Conservation (phyloP, 2,113 vertebrate species). For the Syngnathus floridae region DNA sequence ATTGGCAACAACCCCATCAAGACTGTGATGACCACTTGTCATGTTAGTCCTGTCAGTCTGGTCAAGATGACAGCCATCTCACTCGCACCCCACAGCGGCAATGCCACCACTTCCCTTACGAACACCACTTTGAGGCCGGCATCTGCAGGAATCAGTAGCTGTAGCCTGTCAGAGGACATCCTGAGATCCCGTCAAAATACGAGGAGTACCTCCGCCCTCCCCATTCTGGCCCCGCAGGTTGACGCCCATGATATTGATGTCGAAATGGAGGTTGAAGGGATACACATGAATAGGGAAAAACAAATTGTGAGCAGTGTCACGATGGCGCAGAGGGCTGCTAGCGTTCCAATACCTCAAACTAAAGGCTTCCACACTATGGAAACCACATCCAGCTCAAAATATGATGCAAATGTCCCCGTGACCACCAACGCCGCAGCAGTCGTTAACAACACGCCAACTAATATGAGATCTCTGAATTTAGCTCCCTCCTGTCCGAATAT, state of each 20-base stretch:
- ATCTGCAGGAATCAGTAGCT: conserved; percentile 65
- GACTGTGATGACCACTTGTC: conserved; percentile 86
- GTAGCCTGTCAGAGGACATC: conserved; percentile 68
- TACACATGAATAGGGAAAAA: conserved; percentile 72
- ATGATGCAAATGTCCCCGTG: conserved; percentile 58
- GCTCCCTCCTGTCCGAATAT: conserved; percentile 69
- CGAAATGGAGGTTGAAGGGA: conserved; percentile 82
- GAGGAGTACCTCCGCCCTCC: conserved; percentile 78
- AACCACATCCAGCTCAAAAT: conserved; percentile 69
- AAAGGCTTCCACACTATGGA: conserved; percentile 70
- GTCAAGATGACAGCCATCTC: conserved; percentile 96
- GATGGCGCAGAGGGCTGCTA: conserved; percentile 70
- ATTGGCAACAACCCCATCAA: conserved; percentile 91
- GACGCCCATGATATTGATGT: conserved; percentile 72
- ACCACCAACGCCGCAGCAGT: conserved; percentile 57
- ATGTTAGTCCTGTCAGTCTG: conserved; percentile 85
- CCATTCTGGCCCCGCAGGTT: conserved; percentile 72
- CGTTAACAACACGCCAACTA: conserved; percentile 70
- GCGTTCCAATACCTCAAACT: conserved; percentile 71
- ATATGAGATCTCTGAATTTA: conserved; percentile 68
- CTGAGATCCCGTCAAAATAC: conserved; percentile 66
- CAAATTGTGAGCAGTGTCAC: conserved; percentile 39
- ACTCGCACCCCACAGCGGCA: conserved; percentile 74
- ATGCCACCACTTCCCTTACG: conserved; percentile 50
- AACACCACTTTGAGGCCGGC: conserved; percentile 75